Conservation (phyloP, 2,888 invertebrate species). For the Taenaris catops region DNA sequence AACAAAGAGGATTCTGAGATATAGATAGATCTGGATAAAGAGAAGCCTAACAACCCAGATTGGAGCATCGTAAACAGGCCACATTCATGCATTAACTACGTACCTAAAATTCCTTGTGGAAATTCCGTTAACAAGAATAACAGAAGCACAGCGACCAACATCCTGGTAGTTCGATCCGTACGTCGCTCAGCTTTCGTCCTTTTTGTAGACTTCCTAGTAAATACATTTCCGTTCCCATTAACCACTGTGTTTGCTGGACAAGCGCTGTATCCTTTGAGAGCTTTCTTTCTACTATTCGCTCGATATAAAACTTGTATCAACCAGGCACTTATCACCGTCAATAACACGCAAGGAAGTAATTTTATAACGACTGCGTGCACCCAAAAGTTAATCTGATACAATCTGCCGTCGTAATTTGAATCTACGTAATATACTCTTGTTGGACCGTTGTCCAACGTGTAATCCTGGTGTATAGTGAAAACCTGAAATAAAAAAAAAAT, state of each 20-base stretch:
- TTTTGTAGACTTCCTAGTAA: slow-evolving; percentile 59
- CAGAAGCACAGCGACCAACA: slow-evolving; percentile 92
- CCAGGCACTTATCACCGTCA: slow-evolving; percentile 87
- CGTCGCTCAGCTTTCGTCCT: slow-evolving; percentile 61
- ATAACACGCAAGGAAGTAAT: slow-evolving; percentile 87
- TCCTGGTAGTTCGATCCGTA: slow-evolving; percentile 91
- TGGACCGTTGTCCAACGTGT: slow-evolving; percentile 38
- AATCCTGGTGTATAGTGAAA: slow-evolving; percentile 61
- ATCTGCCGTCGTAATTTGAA: slow-evolving; percentile 77
- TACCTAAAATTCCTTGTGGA: slow-evolving; percentile 88
- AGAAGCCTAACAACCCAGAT: neutral
- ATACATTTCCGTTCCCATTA: slow-evolving; percentile 57
- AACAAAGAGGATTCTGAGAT: too few species aligned
- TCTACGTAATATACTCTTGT: slow-evolving; percentile 70
- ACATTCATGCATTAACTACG: too few species aligned
- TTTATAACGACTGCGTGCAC: slow-evolving; percentile 90
- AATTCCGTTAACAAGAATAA: slow-evolving; percentile 94
- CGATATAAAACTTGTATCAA: slow-evolving; percentile 85
- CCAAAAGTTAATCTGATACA: slow-evolving; percentile 89
- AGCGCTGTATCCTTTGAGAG: slow-evolving; percentile 72
- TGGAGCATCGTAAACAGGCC: too few species aligned
- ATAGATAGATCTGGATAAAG: too few species aligned
- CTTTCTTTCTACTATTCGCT: slow-evolving; percentile 83
- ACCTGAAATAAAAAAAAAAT: slow-evolving; percentile 45
- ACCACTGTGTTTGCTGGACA: slow-evolving; percentile 52